Conservation (phyloP, 1,140 invertebrate species). For the Hesperophylax magnus region DNA sequence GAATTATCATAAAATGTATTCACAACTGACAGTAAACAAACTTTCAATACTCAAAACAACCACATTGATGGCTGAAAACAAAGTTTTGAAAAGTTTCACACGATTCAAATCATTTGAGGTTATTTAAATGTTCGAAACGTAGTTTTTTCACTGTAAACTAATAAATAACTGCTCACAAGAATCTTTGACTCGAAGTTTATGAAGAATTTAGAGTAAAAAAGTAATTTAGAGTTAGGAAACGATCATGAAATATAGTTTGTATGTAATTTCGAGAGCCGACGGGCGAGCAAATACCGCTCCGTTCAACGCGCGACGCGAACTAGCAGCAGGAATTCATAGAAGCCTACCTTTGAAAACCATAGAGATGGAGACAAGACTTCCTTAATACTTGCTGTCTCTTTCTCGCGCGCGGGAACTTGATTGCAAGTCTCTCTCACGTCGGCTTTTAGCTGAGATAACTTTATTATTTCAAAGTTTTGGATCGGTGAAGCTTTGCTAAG, state of each 20-base stretch:
- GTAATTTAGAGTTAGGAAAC: slow-evolving; percentile 32
- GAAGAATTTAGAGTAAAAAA: slow-evolving; percentile 11
- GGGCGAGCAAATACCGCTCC: background rate
- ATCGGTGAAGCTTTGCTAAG: background rate
- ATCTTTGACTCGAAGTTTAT: too few relatives aligned
- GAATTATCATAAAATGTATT: background rate
- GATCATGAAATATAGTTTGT: slow-evolving; percentile 15
- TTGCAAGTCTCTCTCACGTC: background rate
- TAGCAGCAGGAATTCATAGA: slow-evolving; percentile 17
- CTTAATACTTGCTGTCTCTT: slow-evolving; percentile 9
- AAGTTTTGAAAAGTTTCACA: slow-evolving; percentile 23
- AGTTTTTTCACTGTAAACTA: slow-evolving; percentile 13
- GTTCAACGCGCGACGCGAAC: slow-evolving; percentile 23
- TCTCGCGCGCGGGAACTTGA: background rate
- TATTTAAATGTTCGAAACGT: slow-evolving; percentile 2
- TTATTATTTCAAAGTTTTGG: slow-evolving; percentile 21
- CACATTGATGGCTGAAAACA: background rate
- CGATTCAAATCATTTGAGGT: slow-evolving; percentile 14
- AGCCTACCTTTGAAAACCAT: slow-evolving; percentile 24
- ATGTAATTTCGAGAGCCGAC: slow-evolving; percentile 11
- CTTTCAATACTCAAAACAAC: slow-evolving; percentile 2
- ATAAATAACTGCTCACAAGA: background rate
- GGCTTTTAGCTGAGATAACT: background rate
- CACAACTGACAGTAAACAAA: background rate
- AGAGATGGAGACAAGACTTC: slow-evolving; percentile 8